Evolutionary conservation across 2,888 invertebrate genomes (phyloP).

Genomic region (Aricia artaxerxes): DNA sequence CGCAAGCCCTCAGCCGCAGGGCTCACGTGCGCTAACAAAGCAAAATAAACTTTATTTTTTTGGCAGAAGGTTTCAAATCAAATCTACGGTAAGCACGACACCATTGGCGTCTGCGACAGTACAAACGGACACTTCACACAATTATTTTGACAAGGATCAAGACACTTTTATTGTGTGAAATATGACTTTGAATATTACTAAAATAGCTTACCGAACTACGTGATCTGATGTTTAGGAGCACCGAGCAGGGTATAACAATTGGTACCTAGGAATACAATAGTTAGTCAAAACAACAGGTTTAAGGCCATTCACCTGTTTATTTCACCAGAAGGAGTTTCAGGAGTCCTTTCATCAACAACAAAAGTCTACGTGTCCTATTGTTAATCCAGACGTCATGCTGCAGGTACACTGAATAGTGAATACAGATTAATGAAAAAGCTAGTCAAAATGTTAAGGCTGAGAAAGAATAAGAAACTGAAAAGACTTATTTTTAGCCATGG

Average conservation of each 20-base stretch:
- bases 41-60: neutral
- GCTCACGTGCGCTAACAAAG: neutral
- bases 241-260: too few relatives aligned
- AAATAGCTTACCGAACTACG: too few relatives aligned
- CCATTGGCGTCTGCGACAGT: neutral
- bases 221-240: too few relatives aligned
- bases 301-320: neutral
- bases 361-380: neutral
- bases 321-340: neutral
- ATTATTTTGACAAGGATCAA: neutral
- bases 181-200: too few relatives aligned
- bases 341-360: neutral
- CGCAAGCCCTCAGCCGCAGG: conserved; percentile 3
- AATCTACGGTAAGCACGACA: neutral
- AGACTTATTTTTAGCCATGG: too few relatives aligned
- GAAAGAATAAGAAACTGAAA: neutral
- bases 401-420: neutral
- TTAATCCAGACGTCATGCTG: neutral
- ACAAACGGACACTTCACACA: neutral
- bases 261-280: too few relatives aligned
- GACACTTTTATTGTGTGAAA: neutral
- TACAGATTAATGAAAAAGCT: neutral
- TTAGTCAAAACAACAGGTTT: too few relatives aligned
- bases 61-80: neutral
- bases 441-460: neutral